Evolutionary conservation across 2,797 vertebrate genomes (phyloP).

Genomic region (Amniataba percoides): DNA sequence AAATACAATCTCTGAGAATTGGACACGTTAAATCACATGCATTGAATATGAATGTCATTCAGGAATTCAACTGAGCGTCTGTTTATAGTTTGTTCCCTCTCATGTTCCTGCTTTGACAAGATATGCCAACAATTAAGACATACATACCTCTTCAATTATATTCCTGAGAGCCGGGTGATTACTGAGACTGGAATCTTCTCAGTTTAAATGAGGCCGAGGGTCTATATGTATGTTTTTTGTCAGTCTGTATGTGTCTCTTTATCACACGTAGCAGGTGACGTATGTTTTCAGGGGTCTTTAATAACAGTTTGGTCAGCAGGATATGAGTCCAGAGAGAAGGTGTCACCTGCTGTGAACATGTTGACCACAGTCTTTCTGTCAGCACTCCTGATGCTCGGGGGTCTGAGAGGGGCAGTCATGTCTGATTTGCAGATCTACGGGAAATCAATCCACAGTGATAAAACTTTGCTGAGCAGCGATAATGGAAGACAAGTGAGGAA

Average conservation of each 20-base stretch:
- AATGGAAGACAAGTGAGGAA: conserved; percentile 44
- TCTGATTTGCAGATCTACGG: conserved; percentile 54
- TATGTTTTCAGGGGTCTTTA: conserved; percentile 59
- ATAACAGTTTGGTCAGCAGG: conserved; percentile 41
- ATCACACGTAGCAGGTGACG: conserved; percentile 57
- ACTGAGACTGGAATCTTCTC: conserved; percentile 55
- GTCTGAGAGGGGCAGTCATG: conserved; percentile 19
- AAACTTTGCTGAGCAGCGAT: conserved; percentile 21
- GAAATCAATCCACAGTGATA: conserved; percentile 40
- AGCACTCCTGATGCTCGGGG: conserved; percentile 58
- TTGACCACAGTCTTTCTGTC: conserved; percentile 55
- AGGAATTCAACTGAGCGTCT: neutral
- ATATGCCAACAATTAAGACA: conserved; percentile 66
- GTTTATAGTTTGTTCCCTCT: conserved; percentile 14
- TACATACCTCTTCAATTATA: conserved; percentile 37
- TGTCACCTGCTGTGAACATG: conserved; percentile 48
- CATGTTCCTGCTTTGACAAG: conserved; percentile 11
- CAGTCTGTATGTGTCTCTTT: neutral
- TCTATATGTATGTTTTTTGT: conserved; percentile 1
- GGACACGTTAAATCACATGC: neutral
- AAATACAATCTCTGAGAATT: neutral
- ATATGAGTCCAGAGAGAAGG: conserved; percentile 25
- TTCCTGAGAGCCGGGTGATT: conserved; percentile 42
- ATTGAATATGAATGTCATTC: conserved; percentile 8
- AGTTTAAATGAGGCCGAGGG: conserved; percentile 29